Percentiles rank a stretch among this genome's conserved stretches.
phyloP scores from a whole-genome alignment of 2,797 vertebrate genomes.

The Malacoctenus gilli region DNA sequence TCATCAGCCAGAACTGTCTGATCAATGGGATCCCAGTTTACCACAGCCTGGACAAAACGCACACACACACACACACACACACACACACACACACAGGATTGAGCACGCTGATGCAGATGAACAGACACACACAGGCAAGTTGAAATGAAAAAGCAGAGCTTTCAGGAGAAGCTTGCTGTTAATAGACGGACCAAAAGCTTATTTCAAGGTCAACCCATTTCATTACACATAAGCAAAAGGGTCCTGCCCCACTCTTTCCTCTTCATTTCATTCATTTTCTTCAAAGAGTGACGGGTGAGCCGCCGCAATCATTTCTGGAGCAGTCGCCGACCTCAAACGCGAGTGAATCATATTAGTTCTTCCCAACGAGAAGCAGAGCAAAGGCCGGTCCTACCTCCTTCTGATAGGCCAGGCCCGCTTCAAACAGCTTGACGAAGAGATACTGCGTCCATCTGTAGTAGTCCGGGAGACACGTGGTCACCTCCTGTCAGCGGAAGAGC shows the following conservation, averaged over 20 bases:
- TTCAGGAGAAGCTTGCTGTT: slow-evolving; percentile 41
- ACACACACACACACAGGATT: slow-evolving; percentile 22
- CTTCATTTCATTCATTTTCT: slow-evolving; percentile 33
- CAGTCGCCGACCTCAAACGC: slow-evolving; percentile 17
- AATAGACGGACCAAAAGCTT: slow-evolving; percentile 31
- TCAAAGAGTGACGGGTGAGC: slow-evolving; percentile 18
- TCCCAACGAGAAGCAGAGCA: slow-evolving; percentile 22
- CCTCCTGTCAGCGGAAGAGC: slow-evolving; percentile 80
- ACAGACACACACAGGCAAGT: slow-evolving; percentile 24
- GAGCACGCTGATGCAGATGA: no score
- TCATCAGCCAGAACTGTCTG: slow-evolving; percentile 96
- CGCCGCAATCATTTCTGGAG: slow-evolving; percentile 34
- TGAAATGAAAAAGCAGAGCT: slow-evolving; percentile 42
- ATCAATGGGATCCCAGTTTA: slow-evolving; percentile 98
- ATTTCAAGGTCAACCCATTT: slow-evolving; percentile 53
- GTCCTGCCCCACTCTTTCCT: slow-evolving; percentile 17
- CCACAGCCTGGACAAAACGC: slow-evolving; percentile 84
- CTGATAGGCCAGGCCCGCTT: slow-evolving; percentile 94
- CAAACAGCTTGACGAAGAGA: slow-evolving; percentile 92
- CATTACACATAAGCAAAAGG: slow-evolving; percentile 48
- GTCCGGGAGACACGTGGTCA: slow-evolving; percentile 92
- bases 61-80: slow-evolving; percentile 19
- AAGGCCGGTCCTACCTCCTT: slow-evolving; percentile 87
- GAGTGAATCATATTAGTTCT: slow-evolving; percentile 24
- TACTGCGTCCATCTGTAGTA: slow-evolving; percentile 98